phyloP scores from a whole-genome alignment of 2,888 invertebrate species.

The Timema podura region DNA sequence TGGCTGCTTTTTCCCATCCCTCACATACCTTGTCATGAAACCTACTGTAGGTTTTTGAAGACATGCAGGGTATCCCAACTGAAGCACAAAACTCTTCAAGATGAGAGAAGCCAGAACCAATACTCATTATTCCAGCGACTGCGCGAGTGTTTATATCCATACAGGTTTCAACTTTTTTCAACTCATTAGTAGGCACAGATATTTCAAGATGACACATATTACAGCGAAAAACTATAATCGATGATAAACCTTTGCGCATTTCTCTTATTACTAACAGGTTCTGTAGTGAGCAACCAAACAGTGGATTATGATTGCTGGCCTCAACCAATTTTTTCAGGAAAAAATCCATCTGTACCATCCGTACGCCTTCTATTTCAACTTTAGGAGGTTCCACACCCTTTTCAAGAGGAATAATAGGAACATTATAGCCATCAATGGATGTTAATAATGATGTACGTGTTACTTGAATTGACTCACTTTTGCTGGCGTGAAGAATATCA shows the following conservation, averaged over 20 bases:
- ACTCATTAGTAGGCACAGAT: not conserved
- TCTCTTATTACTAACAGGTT: not conserved
- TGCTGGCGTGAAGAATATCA: too few relatives aligned
- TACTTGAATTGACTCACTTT: too few relatives aligned
- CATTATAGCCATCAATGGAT: too few relatives aligned
- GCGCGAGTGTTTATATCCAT: too few relatives aligned
- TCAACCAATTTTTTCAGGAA: not conserved
- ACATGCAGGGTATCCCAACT: not conserved
- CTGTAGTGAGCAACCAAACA: not conserved
- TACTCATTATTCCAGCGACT: not conserved
- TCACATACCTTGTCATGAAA: constrained; percentile 7
- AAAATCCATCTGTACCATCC: too few relatives aligned
- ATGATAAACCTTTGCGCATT: not conserved
- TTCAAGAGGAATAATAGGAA: too few relatives aligned
- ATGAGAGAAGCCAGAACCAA: not conserved
- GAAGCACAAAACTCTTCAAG: not conserved
- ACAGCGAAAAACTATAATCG: constrained; percentile 1
- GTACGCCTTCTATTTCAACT: too few relatives aligned
- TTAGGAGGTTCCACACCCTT: too few relatives aligned
- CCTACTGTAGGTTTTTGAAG: not conserved
- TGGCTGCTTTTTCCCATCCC: not conserved
- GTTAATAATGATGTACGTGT: too few relatives aligned
- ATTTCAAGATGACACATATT: not conserved
- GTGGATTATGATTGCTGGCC: too few relatives aligned
- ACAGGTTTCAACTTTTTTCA: not conserved